A percentile compares a stretch with the other conserved stretches of the same genome.
Evolutionary conservation across 2,113 vertebrate genomes (phyloP).

Genomic region (Oceanodroma tethys): DNA sequence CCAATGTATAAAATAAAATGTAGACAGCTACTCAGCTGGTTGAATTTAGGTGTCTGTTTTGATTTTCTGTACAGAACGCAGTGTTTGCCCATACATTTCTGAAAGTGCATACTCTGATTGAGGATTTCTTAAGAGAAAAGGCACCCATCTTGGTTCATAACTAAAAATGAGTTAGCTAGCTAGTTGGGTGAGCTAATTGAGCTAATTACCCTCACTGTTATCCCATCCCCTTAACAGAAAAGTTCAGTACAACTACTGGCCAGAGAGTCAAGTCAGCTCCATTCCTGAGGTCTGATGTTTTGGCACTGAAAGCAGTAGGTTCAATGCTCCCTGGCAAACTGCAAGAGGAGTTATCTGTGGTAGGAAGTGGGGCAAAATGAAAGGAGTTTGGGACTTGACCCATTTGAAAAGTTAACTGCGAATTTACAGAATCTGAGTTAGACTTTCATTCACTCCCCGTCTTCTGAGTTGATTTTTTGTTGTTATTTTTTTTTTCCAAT

Average conservation of each 20-base stretch:
- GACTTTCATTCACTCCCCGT: neutral
- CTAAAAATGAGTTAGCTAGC: neutral
- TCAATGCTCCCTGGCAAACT: neutral
- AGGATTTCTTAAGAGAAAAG: neutral
- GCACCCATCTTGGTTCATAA: neutral
- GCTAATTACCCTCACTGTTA: neutral
- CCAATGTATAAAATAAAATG: neutral
- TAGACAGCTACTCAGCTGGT: neutral
- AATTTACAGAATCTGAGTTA: neutral
- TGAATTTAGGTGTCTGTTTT: neutral
- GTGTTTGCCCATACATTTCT: neutral
- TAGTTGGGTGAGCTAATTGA: neutral
- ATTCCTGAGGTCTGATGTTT: neutral
- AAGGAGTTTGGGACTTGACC: neutral
- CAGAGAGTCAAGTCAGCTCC: neutral
- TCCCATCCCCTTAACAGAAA: neutral
- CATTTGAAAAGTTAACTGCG: neutral
- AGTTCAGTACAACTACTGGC: neutral
- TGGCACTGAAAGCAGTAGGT: neutral
- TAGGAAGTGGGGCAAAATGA: neutral
- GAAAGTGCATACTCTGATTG: neutral
- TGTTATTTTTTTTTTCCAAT: too few relatives aligned
- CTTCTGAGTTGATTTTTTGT: neutral
- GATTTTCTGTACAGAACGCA: neutral
- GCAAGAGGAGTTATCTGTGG: neutral